A percentile compares a stretch with the other conserved stretches of the same genome.
Evolutionary conservation across 2,797 vertebrate genomes (phyloP).

Genomic region (Myotis vivesi): DNA sequence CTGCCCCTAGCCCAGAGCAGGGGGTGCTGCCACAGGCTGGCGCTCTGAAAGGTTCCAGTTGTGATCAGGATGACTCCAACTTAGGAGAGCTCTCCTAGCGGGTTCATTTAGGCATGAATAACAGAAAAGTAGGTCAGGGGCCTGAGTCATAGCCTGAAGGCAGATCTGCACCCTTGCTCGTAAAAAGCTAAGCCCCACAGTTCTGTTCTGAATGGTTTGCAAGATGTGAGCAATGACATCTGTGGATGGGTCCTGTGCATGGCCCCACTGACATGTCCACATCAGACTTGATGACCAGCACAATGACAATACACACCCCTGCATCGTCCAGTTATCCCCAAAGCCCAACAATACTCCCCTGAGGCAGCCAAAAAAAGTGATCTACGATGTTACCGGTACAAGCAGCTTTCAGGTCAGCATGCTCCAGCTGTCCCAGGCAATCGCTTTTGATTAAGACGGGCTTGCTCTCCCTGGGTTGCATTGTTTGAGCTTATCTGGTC

Average conservation of each 20-base stretch:
- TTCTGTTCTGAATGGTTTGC: neutral
- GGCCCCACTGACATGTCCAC: fast-evolving
- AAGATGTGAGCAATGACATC: neutral
- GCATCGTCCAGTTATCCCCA: neutral
- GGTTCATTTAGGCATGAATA: constrained; percentile 62
- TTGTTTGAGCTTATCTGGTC: neutral
- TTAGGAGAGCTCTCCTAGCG: constrained; percentile 61
- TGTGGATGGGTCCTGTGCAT: neutral
- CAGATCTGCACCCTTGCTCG: neutral
- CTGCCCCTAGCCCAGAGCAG: too few relatives aligned
- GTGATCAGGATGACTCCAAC: neutral
- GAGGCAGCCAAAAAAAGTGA: neutral
- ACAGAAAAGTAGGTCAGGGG: constrained; percentile 78
- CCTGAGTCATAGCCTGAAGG: constrained; percentile 50
- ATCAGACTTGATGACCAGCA: neutral
- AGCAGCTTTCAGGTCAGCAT: neutral
- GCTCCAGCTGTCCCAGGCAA: neutral
- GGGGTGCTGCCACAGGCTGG: neutral
- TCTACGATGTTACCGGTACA: neutral
- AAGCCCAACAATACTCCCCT: neutral
- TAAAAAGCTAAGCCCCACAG: neutral
- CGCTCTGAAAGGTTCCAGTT: neutral
- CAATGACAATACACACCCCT: neutral
- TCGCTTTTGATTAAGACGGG: neutral
- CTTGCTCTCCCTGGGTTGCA: neutral